Evolutionary conservation across 2,113 vertebrate genomes (phyloP), one percentile per base, ranked within the genome.

Genomic region (Dicerorhinus sumatrensis): DNA sequence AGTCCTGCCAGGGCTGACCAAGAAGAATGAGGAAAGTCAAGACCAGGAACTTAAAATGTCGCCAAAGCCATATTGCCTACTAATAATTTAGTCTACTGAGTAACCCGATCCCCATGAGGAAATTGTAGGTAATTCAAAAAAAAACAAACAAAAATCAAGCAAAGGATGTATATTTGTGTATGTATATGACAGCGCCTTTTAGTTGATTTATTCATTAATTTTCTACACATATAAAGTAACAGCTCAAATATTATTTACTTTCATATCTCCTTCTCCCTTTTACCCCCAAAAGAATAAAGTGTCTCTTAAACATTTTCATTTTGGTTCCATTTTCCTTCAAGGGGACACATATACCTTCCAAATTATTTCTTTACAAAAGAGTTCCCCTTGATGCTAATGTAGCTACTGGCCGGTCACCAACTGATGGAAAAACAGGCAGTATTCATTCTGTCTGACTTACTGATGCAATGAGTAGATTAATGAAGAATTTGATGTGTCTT

Each of bases 311-410:
- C 25, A 77, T 63, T 89, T 90, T 82, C n/a, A 42, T 56, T 51
- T 86, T 27, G 60, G 7, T 60, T 90, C 73, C 67, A n/a, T 18
- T 72, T 96, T 80, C 36, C 46, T 84, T 56, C 42, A 39, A 86
- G 27, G 72, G 48, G 86, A n/a, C 93, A 79, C 65, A 20, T 11
- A 94, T 83, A 25, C 67, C 54, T 39, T 79, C 95, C 96, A 82
- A 70, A 88, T 94, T 95, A 88, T 75, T 96, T 94, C 56, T 97
- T 73, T 51, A 42, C 18, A 23, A 48, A 85, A 27, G 33, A 72
- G 7, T 54, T n/a, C 3, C 51, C 69, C 63, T 70, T 17, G 60
- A 65, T 77, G 17, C 9, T 56, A 60, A 60, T 11, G 63, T 4
- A 94, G 36, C 79, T 18, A 56, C 25, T 16, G 48, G 31, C 23